Evolutionary conservation across 1,140 invertebrate genomes (phyloP).

Genomic region (Leptopilina boulardi): DNA sequence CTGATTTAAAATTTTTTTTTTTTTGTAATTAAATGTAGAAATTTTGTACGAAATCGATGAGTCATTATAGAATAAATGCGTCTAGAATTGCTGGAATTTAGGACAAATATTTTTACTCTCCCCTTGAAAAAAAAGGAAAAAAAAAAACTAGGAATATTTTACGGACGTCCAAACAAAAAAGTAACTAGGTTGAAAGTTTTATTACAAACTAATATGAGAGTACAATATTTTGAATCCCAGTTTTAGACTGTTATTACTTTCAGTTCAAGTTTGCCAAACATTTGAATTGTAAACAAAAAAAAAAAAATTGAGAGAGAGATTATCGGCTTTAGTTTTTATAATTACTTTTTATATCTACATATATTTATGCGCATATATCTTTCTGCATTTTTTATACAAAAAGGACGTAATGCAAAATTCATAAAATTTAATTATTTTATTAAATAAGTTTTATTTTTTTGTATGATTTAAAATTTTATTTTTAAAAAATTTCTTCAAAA

Average conservation of each 20-base stretch:
- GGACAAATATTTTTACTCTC: background rate
- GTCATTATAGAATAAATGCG: background rate
- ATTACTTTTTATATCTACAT: background rate
- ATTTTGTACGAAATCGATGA: background rate
- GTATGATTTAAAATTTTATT: no score
- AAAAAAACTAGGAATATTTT: background rate
- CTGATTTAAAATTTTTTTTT: no score
- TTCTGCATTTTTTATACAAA: no score
- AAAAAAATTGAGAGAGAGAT: no score
- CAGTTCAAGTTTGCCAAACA: conserved; percentile 4
- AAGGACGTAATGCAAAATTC: no score
- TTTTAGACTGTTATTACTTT: conserved; percentile 2
- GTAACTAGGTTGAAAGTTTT: conserved; percentile 1
- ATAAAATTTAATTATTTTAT: no score
- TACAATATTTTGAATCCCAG: background rate
- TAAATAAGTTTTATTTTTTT: no score
- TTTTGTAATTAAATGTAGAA: background rate
- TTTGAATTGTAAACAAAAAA: conserved; percentile 6
- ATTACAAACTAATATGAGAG: background rate
- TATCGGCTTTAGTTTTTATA: background rate
- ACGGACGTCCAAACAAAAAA: background rate
- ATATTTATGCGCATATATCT: background rate
- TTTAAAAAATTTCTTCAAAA: no score
- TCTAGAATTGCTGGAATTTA: background rate
- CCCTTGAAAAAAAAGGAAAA: no score